phyloP scores from a whole-genome alignment of 2,113 vertebrate genomes.

The Excalfactoria chinensis region DNA sequence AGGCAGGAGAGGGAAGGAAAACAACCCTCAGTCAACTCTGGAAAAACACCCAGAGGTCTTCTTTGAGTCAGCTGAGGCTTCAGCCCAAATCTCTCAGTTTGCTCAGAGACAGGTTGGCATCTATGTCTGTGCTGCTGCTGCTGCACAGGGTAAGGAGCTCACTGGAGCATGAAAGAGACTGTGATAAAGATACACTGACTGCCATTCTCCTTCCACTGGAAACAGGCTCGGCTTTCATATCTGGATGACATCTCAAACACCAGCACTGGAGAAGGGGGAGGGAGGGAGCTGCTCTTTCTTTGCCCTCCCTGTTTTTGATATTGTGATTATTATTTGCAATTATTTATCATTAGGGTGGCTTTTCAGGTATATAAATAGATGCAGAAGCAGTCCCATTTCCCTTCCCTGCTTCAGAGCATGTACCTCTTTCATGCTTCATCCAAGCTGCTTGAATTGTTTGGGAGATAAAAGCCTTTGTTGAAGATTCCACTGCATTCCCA shows the following conservation, averaged over 20 bases:
- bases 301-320: background rate
- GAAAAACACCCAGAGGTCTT: slow-evolving; percentile 14
- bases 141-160: slow-evolving; percentile 3
- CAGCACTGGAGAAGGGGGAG: background rate
- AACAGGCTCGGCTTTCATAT: slow-evolving; percentile 23
- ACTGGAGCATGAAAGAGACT: slow-evolving; percentile 66
- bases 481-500: slow-evolving; percentile 29
- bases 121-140: slow-evolving; percentile 38
- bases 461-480: slow-evolving; percentile 47
- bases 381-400: slow-evolving; percentile 7
- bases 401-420: background rate
- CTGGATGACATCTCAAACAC: slow-evolving; percentile 34
- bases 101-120: slow-evolving; percentile 54
- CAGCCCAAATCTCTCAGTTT: slow-evolving; percentile 11
- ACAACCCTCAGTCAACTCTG: background rate
- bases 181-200: slow-evolving; percentile 69
- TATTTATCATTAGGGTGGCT: slow-evolving; percentile 1
- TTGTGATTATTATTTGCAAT: slow-evolving; percentile 33
- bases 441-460: slow-evolving; percentile 18
- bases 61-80: background rate
- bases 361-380: background rate
- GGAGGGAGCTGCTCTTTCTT: background rate
- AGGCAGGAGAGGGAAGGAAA: background rate
- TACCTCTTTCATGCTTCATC: background rate
- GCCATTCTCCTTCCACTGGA: slow-evolving; percentile 48